A percentile compares a stretch with the other conserved stretches of the same genome.
phyloP scores from a whole-genome alignment of 2,797 vertebrate genomes.

The Rhinoraja longicauda region DNA sequence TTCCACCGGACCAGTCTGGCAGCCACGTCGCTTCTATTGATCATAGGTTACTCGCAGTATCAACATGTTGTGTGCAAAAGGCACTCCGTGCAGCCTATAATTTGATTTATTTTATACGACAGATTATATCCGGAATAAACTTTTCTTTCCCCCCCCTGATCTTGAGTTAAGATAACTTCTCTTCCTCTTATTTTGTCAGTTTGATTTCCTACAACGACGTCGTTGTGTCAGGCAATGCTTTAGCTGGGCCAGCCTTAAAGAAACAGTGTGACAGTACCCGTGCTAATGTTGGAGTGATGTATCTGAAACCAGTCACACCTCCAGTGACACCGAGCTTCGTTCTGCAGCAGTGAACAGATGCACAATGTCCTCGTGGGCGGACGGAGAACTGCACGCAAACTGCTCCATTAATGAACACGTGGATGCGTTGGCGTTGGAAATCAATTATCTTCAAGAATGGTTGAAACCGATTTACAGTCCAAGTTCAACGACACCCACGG shows the following conservation, averaged over 20 bases:
- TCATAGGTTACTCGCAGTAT: background rate
- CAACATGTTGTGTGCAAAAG: background rate
- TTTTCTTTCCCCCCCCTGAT: background rate
- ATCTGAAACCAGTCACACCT: background rate
- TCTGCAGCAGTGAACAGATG: background rate
- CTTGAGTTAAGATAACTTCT: background rate
- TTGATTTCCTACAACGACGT: background rate
- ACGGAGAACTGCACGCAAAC: background rate
- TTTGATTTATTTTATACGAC: conserved; percentile 31
- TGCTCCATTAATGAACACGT: background rate
- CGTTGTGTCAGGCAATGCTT: background rate
- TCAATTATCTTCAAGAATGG: background rate
- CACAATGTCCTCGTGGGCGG: background rate
- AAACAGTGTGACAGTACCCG: background rate
- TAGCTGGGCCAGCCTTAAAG: background rate
- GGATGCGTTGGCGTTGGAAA: background rate
- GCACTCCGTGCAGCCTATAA: background rate
- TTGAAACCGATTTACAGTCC: background rate
- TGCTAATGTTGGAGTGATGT: background rate
- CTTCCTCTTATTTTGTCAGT: background rate
- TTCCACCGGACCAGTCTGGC: background rate
- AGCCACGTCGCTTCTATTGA: background rate
- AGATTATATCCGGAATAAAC: conserved; percentile 11
- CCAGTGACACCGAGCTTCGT: background rate
- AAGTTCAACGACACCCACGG: background rate